These are phyloP conservation scores for Chaenogobius annularis DNA, from an alignment of 2,113 vertebrate genomes.

Conservation along the genomic window DNA sequence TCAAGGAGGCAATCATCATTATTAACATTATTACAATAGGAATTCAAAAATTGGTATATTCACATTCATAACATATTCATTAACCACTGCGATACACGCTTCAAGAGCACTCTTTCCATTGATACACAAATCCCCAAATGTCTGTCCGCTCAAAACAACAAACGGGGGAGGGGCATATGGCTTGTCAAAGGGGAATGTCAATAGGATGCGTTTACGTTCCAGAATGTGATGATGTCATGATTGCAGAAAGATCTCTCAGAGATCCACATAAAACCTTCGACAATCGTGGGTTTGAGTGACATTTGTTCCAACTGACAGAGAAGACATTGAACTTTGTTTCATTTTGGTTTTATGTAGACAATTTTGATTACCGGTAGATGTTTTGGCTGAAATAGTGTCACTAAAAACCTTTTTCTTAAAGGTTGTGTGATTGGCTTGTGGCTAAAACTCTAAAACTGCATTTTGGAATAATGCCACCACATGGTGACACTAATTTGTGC, in stretches of 20 bases:
- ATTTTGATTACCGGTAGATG: too few species aligned
- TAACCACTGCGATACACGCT: constrained; percentile 80
- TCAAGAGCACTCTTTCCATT: constrained; percentile 81
- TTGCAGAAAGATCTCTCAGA: neutral
- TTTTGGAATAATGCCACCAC: too few species aligned
- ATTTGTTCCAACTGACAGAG: too few species aligned
- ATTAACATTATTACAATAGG: constrained; percentile 80
- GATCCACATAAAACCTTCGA: neutral
- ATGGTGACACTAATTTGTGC: too few species aligned
- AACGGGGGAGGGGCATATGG: constrained; percentile 74
- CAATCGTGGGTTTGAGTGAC: too few species aligned
- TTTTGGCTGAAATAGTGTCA: too few species aligned
- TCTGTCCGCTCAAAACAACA: constrained; percentile 78
- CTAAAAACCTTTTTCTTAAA: too few species aligned
- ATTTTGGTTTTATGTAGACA: too few species aligned
- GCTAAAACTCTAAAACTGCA: too few species aligned
- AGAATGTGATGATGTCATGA: neutral
- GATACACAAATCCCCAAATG: constrained; percentile 79
- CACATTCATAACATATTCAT: constrained; percentile 84
- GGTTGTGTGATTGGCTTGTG: too few species aligned
- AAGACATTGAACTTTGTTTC: too few species aligned
- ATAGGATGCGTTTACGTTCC: constrained; percentile 17
- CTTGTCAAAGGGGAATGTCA: constrained; percentile 77
- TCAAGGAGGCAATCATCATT: constrained; percentile 75
- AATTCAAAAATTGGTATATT: constrained; percentile 80